Evolutionary conservation across 2,888 invertebrate genomes (phyloP).

Genomic region (Oxytorus armatus): DNA sequence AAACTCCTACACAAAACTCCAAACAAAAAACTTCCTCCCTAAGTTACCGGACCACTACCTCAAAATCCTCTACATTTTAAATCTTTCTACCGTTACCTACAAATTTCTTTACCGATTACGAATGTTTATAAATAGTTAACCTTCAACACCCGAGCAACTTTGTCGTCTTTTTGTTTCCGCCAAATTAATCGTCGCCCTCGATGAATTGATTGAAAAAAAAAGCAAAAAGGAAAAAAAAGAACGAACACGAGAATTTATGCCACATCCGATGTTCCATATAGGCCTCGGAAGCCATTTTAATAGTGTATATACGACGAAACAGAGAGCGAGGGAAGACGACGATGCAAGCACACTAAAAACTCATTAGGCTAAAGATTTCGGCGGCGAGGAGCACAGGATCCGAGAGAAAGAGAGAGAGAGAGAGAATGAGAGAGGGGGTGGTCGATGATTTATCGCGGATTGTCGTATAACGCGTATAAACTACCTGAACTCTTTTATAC

Average conservation of each 20-base stretch:
- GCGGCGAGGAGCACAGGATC: constrained; percentile 16
- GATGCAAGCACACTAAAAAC: constrained; percentile 66
- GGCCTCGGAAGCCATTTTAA: constrained; percentile 53
- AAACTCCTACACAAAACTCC: too few species aligned
- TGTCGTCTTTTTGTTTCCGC: background rate
- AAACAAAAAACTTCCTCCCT: too few species aligned
- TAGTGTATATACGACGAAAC: constrained; percentile 67
- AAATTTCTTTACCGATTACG: background rate
- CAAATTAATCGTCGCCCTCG: constrained; percentile 69
- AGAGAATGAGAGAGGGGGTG: constrained; percentile 36
- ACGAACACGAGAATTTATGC: too few species aligned
- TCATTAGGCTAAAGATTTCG: constrained; percentile 66
- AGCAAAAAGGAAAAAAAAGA: too few species aligned
- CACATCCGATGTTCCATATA: constrained; percentile 30
- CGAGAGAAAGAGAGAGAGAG: too few species aligned
- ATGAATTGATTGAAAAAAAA: constrained; percentile 82
- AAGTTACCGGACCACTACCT: too few species aligned
- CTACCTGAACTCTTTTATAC: constrained; percentile 59
- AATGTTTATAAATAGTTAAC: background rate
- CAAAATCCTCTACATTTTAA: too few species aligned
- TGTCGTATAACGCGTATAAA: constrained; percentile 71
- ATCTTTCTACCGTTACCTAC: too few species aligned
- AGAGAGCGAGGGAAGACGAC: constrained; percentile 57
- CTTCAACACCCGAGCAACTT: background rate
- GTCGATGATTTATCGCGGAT: constrained; percentile 82